phyloP scores from a whole-genome alignment of 2,888 invertebrate species.

The Germaria angustata region DNA sequence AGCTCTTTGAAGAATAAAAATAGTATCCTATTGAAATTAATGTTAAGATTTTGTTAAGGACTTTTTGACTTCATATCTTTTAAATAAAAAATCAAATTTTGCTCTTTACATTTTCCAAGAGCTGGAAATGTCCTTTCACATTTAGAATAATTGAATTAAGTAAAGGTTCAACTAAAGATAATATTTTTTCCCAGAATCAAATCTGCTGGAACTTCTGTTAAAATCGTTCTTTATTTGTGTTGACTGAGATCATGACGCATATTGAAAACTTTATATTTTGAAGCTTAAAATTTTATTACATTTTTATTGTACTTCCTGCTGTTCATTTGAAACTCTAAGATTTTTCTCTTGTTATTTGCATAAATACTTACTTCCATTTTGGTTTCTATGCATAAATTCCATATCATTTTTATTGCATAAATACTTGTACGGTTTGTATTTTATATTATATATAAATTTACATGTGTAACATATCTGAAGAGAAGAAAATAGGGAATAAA shows the following conservation, averaged over 20 bases:
- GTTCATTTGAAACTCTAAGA: neutral
- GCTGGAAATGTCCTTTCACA: too few relatives aligned
- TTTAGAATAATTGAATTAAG: too few relatives aligned
- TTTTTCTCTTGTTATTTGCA: neutral
- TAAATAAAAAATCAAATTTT: too few relatives aligned
- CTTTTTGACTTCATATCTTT: too few relatives aligned
- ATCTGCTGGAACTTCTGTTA: neutral
- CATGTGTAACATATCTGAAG: neutral
- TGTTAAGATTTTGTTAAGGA: too few relatives aligned
- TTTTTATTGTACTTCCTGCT: neutral
- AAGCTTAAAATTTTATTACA: slow-evolving; percentile 6
- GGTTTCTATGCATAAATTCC: neutral
- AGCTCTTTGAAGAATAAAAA: too few relatives aligned
- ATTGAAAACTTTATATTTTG: neutral
- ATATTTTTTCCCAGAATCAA: too few relatives aligned
- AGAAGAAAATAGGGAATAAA: neutral
- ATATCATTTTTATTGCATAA: neutral
- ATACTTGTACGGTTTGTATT: neutral
- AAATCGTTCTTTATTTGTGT: neutral
- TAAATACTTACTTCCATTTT: neutral
- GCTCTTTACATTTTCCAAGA: too few relatives aligned
- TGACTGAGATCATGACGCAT: neutral
- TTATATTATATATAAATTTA: neutral
- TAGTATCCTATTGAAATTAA: too few relatives aligned
- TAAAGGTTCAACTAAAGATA: too few relatives aligned